Percentiles rank a stretch among this genome's conserved stretches.
phyloP scores from a whole-genome alignment of 92 coral and sea anemone genomes.

The Heliopora coerulea region DNA sequence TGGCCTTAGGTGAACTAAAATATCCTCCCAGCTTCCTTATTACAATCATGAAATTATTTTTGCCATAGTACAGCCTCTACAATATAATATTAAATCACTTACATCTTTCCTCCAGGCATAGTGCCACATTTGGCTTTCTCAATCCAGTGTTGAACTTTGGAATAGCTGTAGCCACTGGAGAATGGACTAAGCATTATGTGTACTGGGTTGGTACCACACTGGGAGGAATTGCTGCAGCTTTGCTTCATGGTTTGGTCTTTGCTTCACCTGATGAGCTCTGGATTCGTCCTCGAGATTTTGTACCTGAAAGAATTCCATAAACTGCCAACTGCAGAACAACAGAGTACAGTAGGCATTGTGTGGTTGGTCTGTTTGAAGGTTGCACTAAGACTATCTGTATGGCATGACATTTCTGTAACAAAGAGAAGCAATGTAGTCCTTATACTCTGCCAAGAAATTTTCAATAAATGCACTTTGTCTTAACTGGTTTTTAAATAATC shows the following conservation, averaged over 20 bases:
- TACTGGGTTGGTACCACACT: conserved; percentile 19
- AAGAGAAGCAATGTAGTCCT: too few relatives aligned
- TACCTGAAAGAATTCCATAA: conserved; percentile 23
- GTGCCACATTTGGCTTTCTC: not conserved
- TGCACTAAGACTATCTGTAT: too few relatives aligned
- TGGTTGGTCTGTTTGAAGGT: too few relatives aligned
- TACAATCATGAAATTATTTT: too few relatives aligned
- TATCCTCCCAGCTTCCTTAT: too few relatives aligned
- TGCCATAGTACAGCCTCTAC: too few relatives aligned
- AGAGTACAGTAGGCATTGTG: too few relatives aligned
- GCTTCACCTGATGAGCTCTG: conserved; percentile 25
- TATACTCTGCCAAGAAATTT: too few relatives aligned
- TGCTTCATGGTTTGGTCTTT: conserved; percentile 22
- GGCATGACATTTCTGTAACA: too few relatives aligned
- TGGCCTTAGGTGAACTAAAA: too few relatives aligned
- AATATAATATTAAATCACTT: not conserved
- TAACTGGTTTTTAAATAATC: too few relatives aligned
- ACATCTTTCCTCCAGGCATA: not conserved
- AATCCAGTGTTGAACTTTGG: conserved; percentile 34
- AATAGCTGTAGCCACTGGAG: conserved; percentile 3
- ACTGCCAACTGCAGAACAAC: not conserved
- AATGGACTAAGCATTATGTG: conserved; percentile 14
- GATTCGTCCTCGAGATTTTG: conserved; percentile 3
- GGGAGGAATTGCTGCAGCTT: conserved; percentile 12
- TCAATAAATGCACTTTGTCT: too few relatives aligned